Conservation (phyloP, 23 tunicate genomes). For the Aplidium turbinatum region DNA sequence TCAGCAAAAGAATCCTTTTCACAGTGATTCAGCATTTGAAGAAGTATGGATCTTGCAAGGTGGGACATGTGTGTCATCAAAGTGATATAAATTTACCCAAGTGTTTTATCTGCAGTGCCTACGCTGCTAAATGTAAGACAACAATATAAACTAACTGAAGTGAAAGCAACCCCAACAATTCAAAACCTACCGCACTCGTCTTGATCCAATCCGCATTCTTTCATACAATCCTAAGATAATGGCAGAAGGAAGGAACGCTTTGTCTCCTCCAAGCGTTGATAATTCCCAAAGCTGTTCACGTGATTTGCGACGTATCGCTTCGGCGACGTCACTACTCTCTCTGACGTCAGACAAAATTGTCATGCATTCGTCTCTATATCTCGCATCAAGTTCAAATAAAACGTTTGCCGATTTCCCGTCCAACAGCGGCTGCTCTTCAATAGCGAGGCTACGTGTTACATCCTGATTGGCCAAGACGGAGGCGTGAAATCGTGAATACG, state of each 20-base stretch:
- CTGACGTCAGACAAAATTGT: slow-evolving; percentile 6
- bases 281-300: slow-evolving; percentile 65
- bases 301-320: slow-evolving; percentile 10
- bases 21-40: too few relatives aligned
- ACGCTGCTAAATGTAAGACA: too few relatives aligned
- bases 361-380: slow-evolving; percentile 69
- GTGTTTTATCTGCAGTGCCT: too few relatives aligned
- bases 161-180: too few relatives aligned
- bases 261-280: slow-evolving; percentile 36
- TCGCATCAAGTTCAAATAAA: slow-evolving; percentile 29
- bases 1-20: too few relatives aligned
- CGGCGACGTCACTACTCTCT: not conserved
- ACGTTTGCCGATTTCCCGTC: slow-evolving; percentile 30
- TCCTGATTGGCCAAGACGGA: slow-evolving; percentile 16
- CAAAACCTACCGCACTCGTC: too few relatives aligned
- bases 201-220: slow-evolving; percentile 38
- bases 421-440: slow-evolving; percentile 46
- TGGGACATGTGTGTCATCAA: too few relatives aligned
- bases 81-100: too few relatives aligned
- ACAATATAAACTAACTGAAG: too few relatives aligned
- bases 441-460: slow-evolving; percentile 10
- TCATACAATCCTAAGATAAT: slow-evolving; percentile 52
- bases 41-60: too few relatives aligned
- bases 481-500: slow-evolving; percentile 25
- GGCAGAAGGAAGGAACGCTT: slow-evolving; percentile 49